These are phyloP conservation scores for Halictus quadricinctus DNA, from an alignment of 2,888 invertebrate species.

Conservation along the genomic window DNA sequence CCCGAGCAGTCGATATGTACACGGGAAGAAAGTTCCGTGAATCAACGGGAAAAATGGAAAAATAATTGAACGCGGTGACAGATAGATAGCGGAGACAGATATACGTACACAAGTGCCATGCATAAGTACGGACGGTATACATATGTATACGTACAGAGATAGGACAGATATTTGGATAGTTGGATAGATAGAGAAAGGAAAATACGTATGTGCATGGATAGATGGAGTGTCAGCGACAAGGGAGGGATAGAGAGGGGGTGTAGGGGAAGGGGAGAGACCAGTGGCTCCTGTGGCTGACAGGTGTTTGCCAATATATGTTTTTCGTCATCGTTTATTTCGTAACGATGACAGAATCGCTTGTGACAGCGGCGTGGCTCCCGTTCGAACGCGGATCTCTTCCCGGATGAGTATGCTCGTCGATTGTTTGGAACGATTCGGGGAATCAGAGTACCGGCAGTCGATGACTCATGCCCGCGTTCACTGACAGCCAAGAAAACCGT, in stretches of 20 bases:
- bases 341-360: slow-evolving; percentile 41
- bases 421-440: background rate
- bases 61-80: background rate
- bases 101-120: background rate
- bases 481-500: slow-evolving; percentile 14
- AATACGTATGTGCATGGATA: background rate
- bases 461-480: slow-evolving; percentile 41
- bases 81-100: background rate
- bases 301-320: slow-evolving; percentile 62
- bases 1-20: background rate
- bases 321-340: slow-evolving; percentile 57
- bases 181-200: slow-evolving; percentile 11
- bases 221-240: background rate
- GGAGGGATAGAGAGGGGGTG: background rate
- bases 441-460: slow-evolving; percentile 29
- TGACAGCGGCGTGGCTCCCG: slow-evolving; percentile 2
- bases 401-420: background rate
- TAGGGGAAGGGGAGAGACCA: slow-evolving; percentile 20
- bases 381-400: slow-evolving; percentile 4
- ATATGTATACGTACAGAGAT: background rate
- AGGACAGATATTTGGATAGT: slow-evolving; percentile 10
- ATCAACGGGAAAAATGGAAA: background rate
- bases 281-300: slow-evolving; percentile 61
- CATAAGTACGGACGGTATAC: background rate
- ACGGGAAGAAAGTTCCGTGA: background rate